These are phyloP conservation scores for Mizuhopecten yessoensis DNA, from an alignment of 1,140 invertebrate genomes.

Conservation along the genomic window DNA sequence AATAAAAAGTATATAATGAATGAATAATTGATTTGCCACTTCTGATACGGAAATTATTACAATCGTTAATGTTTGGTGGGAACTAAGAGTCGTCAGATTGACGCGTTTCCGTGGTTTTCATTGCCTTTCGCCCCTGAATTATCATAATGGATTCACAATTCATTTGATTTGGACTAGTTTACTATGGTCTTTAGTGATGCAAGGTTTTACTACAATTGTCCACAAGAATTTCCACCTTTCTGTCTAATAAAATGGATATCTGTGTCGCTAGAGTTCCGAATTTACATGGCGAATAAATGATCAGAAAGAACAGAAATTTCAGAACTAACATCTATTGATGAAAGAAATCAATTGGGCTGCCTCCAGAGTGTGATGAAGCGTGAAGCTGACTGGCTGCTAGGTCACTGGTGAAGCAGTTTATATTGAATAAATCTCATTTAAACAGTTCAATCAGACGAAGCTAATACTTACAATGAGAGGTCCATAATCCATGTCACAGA, in stretches of 20 bases:
- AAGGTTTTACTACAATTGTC: not conserved
- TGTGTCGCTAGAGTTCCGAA: not conserved
- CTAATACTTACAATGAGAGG: not conserved
- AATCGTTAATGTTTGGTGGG: not conserved
- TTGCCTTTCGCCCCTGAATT: not conserved
- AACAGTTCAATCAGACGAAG: not conserved
- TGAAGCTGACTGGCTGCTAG: not conserved
- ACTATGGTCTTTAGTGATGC: not conserved
- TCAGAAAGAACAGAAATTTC: conserved; percentile 39
- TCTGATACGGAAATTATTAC: conserved; percentile 4
- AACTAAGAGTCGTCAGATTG: not conserved
- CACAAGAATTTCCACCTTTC: not conserved
- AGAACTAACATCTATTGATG: not conserved
- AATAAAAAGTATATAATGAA: conserved; percentile 10
- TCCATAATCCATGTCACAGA: not conserved
- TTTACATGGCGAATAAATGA: conserved; percentile 5
- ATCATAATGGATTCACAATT: not conserved
- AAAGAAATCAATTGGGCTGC: not conserved
- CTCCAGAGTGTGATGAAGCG: not conserved
- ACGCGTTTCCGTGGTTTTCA: not conserved
- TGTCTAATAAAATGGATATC: not conserved
- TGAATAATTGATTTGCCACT: conserved; percentile 16
- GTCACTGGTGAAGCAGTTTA: not conserved
- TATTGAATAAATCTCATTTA: conserved; percentile 36
- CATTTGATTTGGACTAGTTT: not conserved